These are phyloP conservation scores for Masnerella sp. DNA, from an alignment of 2,888 invertebrate species.

Conservation along the genomic window DNA sequence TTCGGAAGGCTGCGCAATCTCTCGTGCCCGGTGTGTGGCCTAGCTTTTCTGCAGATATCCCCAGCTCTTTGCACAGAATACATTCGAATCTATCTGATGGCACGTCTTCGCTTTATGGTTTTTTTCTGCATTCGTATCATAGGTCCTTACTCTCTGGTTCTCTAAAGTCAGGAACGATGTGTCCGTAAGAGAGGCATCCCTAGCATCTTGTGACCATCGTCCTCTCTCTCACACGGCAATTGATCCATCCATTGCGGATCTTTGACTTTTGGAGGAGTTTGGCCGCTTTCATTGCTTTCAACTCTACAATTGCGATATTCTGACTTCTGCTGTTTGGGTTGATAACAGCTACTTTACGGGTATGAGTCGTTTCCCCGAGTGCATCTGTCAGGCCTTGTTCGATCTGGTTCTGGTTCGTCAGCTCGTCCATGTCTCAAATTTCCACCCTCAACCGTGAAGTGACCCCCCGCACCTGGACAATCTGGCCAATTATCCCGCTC, in stretches of 20 bases:
- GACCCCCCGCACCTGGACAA: neutral
- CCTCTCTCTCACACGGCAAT: constrained; percentile 19
- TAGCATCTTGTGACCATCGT: constrained; percentile 1
- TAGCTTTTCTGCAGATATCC: neutral
- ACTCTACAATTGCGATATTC: constrained; percentile 17
- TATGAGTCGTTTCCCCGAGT: neutral
- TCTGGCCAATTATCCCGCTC: constrained; percentile 6
- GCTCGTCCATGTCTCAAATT: constrained; percentile 9
- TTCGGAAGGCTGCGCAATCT: constrained; percentile 13
- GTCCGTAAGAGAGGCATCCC: constrained; percentile 23
- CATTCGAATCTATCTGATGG: neutral
- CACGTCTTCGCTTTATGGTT: constrained; percentile 18
- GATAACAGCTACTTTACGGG: neutral
- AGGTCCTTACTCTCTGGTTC: constrained; percentile 6
- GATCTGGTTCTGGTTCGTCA: neutral
- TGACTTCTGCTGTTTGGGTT: constrained; percentile 1
- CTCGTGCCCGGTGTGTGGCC: constrained; percentile 37
- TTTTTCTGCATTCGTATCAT: constrained; percentile 10
- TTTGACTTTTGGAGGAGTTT: neutral
- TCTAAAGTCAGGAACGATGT: constrained; percentile 13
- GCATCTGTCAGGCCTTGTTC: neutral
- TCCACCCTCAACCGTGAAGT: neutral
- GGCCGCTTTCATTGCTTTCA: constrained; percentile 4
- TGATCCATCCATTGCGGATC: constrained; percentile 11
- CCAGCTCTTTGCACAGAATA: constrained; percentile 4